Conservation (phyloP, 2,888 invertebrate genomes). For the Meiosimyza decipiens region DNA sequence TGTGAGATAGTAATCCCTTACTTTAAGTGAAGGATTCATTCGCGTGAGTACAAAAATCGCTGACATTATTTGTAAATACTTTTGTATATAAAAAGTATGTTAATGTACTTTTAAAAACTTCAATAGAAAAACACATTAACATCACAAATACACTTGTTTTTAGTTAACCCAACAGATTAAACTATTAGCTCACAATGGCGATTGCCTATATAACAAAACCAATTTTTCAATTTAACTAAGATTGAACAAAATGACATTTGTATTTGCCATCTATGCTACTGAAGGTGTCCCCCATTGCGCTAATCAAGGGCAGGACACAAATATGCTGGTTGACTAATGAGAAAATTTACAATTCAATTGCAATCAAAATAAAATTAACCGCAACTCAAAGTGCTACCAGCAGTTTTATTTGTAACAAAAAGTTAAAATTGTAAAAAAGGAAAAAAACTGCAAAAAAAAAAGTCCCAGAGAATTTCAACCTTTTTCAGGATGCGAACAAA, state of each 20-base stretch:
- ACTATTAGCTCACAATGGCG: not conserved
- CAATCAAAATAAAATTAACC: conserved; percentile 13
- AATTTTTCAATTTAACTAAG: conserved; percentile 8
- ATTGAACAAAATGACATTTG: not conserved
- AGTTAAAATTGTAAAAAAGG: too few relatives aligned
- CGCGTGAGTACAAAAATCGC: too few relatives aligned
- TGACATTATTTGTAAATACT: too few relatives aligned
- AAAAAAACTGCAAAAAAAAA: too few relatives aligned
- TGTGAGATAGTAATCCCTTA: too few relatives aligned
- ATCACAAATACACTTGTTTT: not conserved
- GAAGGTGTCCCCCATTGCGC: too few relatives aligned
- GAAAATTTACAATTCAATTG: conserved; percentile 23
- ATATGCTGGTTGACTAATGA: conserved; percentile 14
- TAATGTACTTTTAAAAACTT: conserved; percentile 20
- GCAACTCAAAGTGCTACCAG: conserved; percentile 8
- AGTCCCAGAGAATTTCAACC: too few relatives aligned
- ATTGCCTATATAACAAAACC: conserved; percentile 3
- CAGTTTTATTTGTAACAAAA: not conserved
- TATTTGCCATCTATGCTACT: not conserved
- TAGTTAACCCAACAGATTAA: not conserved
- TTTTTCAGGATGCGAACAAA: too few relatives aligned
- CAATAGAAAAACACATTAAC: conserved; percentile 21
- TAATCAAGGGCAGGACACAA: too few relatives aligned
- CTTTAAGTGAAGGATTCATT: too few relatives aligned
- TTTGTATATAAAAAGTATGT: too few relatives aligned